Evolutionary conservation across 1,140 invertebrate species (phyloP), one percentile per base, ranked within the genome.

Genomic region (Sarcophaga peregrina): DNA sequence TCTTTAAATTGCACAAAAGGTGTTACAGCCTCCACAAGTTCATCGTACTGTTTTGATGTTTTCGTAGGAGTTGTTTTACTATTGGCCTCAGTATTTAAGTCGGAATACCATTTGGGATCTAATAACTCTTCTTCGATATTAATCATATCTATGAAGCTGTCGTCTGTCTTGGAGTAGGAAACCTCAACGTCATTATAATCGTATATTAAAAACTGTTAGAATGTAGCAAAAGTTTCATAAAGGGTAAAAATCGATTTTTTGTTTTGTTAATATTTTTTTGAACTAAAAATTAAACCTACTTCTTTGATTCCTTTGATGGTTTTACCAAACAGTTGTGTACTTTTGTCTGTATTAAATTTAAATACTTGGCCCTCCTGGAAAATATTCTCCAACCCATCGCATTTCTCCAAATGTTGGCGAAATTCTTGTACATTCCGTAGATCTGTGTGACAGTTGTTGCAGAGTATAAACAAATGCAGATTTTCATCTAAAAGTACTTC

Each of bases 101-200:
- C 85, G 37, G 83, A 85, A 58, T 88, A 89, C 87, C 87, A 89
- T 20, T 88, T 87, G 15, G 87, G 87, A 85, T 89, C 84, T 74
- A 88, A 86, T 10, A 89, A 84, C 25, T 89, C 87, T 0, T 86
- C 85, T 11, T 87, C 85, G 83, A 86, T 87, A 72, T 89, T 87
- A 8, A 82, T 20, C 1, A 89, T 9, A 20, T 54, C 75, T 47
- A 82, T 82, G 8, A 82, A 82, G 15, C 50, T 25, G 9, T 73
- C 68, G 5, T 17, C 45, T 7, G 54, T 45, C 46, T 81, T 46
- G 5, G 13, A 3, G 45, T 75, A 47, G 8, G 50, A 8, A 15
- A 62, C 8, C 3, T 81, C 52, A 15, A 81, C 80, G 15, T 81
- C 80, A 8, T 20, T 15, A n/a, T 81, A 81, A 47, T 81, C 58